Evolutionary conservation across 2,888 invertebrate genomes (phyloP).

Genomic region (Petrolisthes cinctipes): DNA sequence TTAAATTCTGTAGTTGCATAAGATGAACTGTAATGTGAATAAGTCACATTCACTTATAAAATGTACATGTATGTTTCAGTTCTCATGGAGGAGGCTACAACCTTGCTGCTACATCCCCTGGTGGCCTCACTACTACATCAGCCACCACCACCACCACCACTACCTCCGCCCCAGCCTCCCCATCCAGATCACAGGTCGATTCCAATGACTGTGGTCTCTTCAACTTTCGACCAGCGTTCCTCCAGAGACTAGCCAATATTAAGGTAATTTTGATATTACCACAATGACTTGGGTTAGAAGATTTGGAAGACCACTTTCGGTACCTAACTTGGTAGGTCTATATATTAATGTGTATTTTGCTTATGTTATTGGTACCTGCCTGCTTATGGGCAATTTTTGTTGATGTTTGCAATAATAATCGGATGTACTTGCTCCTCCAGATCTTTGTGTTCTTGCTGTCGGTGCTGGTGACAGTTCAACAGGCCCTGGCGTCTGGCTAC

Average conservation of each 20-base stretch:
- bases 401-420: neutral
- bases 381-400: neutral
- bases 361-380: neutral
- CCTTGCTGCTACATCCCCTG: neutral
- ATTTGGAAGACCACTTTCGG: neutral
- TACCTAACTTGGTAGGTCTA: neutral
- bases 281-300: neutral
- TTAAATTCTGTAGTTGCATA: neutral
- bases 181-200: slow-evolving; percentile 70
- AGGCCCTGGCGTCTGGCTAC: slow-evolving; percentile 90
- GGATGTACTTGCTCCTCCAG: slow-evolving; percentile 70
- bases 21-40: neutral
- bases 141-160: slow-evolving; percentile 32
- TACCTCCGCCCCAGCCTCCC: slow-evolving; percentile 18
- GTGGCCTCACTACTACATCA: slow-evolving; percentile 7
- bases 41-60: neutral
- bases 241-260: slow-evolving; percentile 90
- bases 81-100: slow-evolving; percentile 27
- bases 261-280: slow-evolving; percentile 74
- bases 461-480: slow-evolving; percentile 89
- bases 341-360: neutral
- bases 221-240: slow-evolving; percentile 84
- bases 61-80: slow-evolving; percentile 24
- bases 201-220: slow-evolving; percentile 89
- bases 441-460: slow-evolving; percentile 90